Base-by-base conservation (phyloP, 2,888 invertebrate species). In the Drosophila eohydei region DNA sequence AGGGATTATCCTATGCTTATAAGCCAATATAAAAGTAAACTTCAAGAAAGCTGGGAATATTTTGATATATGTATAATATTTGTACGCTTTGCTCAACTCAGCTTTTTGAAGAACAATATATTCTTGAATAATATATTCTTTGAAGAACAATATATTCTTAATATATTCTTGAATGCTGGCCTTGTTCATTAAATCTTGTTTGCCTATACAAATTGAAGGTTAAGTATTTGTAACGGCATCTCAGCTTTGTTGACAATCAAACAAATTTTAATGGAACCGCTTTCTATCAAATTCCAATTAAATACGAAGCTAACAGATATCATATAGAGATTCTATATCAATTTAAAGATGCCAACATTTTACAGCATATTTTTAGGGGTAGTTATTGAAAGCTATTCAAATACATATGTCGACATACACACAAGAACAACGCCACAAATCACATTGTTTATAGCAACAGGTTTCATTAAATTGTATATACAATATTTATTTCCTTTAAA, bases 321-420 rank as follows among this genome's bases (percentile, higher is more conserved):
- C 8, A 6, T 2, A 30, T 7, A 34, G 6, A 11, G 11, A n/a
- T 21, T 34, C 34, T 21, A 28, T n/a, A 14, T n/a, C 28, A 8
- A 14, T 28, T 36, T 8, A 5, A 26, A 26, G 5, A 16, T 32
- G 0, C 6, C 1, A 2, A 52, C 12, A 32, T 26, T 26, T 0
- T 38, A 28, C 26, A 28, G 54, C 54, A 54, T 54, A 54, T 54
- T 54, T 54, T 54, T 40, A 40, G 54, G 54, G 28, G 40, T n/a
- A 16, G 6, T 8, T 16, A 28, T 30, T 3, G 40, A 26, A 26
- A n/a, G 30, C 30, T 4, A 30, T 30, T 38, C 3, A 30, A 2
- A 16, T 34, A 14, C 32, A 50, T 52, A 9, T 21, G 2, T 41
- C 2, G 2, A 41, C 3, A 41, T 41, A 41, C 2, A 11, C 34